Evolutionary conservation across 2,113 vertebrate species (phyloP), one percentile per base, ranked within the genome.

Genomic region (Cariama cristata): DNA sequence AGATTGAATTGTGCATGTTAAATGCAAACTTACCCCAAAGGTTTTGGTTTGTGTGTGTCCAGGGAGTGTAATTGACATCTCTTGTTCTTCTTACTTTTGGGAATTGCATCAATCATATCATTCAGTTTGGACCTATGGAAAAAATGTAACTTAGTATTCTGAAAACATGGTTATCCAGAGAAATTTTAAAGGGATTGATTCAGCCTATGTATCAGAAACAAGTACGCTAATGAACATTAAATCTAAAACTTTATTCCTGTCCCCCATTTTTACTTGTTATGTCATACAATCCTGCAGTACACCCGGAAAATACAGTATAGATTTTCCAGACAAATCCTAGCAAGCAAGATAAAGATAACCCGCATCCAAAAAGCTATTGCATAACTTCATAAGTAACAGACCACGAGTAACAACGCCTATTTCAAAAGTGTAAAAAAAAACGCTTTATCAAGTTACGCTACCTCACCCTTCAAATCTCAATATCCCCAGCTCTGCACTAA

Each of bases 1-100:
- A 47, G 63, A 44, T 11, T 30, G 6, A 72, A 20, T 3, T 8
- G 9, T 44, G 22, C 11, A 10, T 1, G 44, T 50, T 24, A 20
- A 95, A 40, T 7, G 42, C 22, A 69, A 47, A 98, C 99, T 99
- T 98, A 99, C 99, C 99, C 99, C 98, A 99, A 97, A 94, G 99
- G 99, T 97, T 99, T 99, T 90, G 99, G 99, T 93, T 99, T 99
- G 98, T 99, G 99, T 5, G 99, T 99, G 98, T 99, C 99, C 98
- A 99, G 98, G 94, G 99, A 99, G 98, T 99, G 99, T 77, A 99
- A 97, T 8, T 99, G 99, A 97, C 99, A 99, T 90, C 99, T 98
- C 96, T 99, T 99, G 98, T 99, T 99, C 98, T 99, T 99, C 98
- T 99, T 99, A 97, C 99, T 99, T 98, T 99, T 99, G 79, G 99